Base-by-base conservation (phyloP, 2,888 invertebrate species). In the Cheilosia variabilis region DNA sequence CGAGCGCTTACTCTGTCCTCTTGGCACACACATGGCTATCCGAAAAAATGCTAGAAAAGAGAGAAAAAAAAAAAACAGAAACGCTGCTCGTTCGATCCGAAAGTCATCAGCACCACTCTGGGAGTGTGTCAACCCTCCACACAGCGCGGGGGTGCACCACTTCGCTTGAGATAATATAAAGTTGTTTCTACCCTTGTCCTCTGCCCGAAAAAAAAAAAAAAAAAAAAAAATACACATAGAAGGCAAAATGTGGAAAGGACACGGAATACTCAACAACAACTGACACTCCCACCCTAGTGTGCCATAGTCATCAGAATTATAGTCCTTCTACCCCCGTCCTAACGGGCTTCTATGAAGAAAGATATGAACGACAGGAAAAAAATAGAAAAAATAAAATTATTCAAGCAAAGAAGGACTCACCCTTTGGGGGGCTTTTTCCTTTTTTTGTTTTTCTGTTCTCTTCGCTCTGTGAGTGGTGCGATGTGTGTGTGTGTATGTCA, bases 261-360 rank as follows among this genome's bases (percentile, higher is more conserved):
- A 86, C 86, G 81, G 86, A 81, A 86, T 81, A 86, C 86, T 86
- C 81, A 81, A 86, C 86, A 86, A 86, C 86, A 86, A 86, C 86
- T 86, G 86, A 86, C 81, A 86, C 86, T 86, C 86, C 86, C 72
- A 81, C 86, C 81, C 81, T 81, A 58, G 81, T 81, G 86, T 81
- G 72, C 81, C 86, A 77, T 72, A 86, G 81, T 81, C 86, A 86
- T 86, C 81, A 86, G 86, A 86, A 86, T 86, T 86, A 86, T 77
- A 81, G 86, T 86, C 86, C 81, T 81, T 86, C 86, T 66, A 31
- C 24, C 57, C 82, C 69, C 82, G 58, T 45, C 58, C 41, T 37
- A 60, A 34, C 50, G 45, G 34, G 24, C 52, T 79, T 63, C 73
- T 45, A 52, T 63, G 58, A 69, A 80, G 52, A 60, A 79, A 86